These are phyloP conservation scores for Meteorus sp. DNA, from an alignment of 1,140 invertebrate species.

Conservation along the genomic window DNA sequence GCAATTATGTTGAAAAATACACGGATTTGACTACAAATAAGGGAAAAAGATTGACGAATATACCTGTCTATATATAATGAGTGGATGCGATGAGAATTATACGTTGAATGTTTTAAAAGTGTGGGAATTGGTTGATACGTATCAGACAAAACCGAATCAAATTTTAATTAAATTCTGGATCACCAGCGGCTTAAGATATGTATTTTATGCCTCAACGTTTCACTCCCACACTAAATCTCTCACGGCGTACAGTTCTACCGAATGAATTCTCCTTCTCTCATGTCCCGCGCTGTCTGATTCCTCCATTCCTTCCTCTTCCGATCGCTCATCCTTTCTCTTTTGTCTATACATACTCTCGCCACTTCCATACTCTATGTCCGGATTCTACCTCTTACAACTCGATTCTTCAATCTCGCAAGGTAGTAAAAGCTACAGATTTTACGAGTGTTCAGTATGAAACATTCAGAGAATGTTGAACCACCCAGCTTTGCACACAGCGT, in stretches of 20 bases:
- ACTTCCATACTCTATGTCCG: slow-evolving; percentile 20
- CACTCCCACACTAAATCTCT: slow-evolving; percentile 31
- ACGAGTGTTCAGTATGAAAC: slow-evolving; percentile 27
- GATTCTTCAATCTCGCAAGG: slow-evolving; percentile 47
- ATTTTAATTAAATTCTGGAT: slow-evolving; percentile 51
- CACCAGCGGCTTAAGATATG: slow-evolving; percentile 45
- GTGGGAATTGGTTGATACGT: slow-evolving; percentile 35
- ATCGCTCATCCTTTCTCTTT: neutral
- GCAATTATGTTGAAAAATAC: no score
- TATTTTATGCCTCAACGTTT: slow-evolving; percentile 47
- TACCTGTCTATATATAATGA: slow-evolving; percentile 11
- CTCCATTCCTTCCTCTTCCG: neutral
- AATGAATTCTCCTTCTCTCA: slow-evolving; percentile 12
- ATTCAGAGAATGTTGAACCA: neutral
- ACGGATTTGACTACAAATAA: neutral
- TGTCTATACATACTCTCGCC: slow-evolving; percentile 7
- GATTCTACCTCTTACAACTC: slow-evolving; percentile 41
- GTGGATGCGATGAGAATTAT: slow-evolving; percentile 37
- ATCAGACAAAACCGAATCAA: slow-evolving; percentile 45
- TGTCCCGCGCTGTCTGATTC: slow-evolving; percentile 1
- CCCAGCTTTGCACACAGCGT: no score
- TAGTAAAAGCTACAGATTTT: slow-evolving; percentile 48
- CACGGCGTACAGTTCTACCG: slow-evolving; percentile 2
- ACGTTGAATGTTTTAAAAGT: slow-evolving; percentile 35
- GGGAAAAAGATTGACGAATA: slow-evolving; percentile 7